A percentile compares a stretch with the other conserved stretches of the same genome.
Conservation (phyloP, 92 coral and sea anemone species). For the Umimayanthus kanabou region DNA sequence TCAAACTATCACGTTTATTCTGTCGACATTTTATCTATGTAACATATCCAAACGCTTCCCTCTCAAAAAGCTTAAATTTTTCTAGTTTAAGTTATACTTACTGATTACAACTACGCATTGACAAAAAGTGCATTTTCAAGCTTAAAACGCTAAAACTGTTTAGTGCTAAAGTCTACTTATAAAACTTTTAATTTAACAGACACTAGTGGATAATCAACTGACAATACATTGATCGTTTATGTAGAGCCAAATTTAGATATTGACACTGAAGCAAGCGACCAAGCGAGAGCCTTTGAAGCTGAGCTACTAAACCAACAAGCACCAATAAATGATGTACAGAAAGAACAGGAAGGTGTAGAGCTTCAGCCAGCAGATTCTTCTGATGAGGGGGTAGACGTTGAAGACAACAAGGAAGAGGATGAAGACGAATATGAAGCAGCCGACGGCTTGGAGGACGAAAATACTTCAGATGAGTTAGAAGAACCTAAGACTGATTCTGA, state of each 20-base stretch:
- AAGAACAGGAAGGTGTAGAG: neutral
- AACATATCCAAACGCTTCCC: too few relatives aligned
- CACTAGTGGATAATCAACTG: neutral
- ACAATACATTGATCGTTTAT: neutral
- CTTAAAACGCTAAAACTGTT: too few relatives aligned
- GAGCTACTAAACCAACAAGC: neutral
- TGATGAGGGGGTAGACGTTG: neutral
- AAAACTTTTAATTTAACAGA: too few relatives aligned
- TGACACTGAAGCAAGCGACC: neutral
- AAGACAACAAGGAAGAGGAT: neutral
- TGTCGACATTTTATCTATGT: too few relatives aligned
- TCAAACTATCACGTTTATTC: too few relatives aligned
- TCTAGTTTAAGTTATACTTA: too few relatives aligned
- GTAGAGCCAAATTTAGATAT: neutral
- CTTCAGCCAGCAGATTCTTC: neutral
- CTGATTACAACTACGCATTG: too few relatives aligned
- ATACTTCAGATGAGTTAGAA: neutral
- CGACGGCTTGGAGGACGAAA: neutral
- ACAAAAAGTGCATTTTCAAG: too few relatives aligned
- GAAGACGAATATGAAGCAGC: neutral
- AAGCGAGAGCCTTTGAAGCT: neutral
- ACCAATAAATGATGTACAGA: neutral
- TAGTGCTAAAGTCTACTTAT: neutral
- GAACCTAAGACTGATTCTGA: slow-evolving; percentile 3
- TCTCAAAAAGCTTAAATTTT: too few relatives aligned